These are phyloP conservation scores for Enhydra lutris DNA, from an alignment of 2,113 vertebrate genomes.

Conservation along the genomic window DNA sequence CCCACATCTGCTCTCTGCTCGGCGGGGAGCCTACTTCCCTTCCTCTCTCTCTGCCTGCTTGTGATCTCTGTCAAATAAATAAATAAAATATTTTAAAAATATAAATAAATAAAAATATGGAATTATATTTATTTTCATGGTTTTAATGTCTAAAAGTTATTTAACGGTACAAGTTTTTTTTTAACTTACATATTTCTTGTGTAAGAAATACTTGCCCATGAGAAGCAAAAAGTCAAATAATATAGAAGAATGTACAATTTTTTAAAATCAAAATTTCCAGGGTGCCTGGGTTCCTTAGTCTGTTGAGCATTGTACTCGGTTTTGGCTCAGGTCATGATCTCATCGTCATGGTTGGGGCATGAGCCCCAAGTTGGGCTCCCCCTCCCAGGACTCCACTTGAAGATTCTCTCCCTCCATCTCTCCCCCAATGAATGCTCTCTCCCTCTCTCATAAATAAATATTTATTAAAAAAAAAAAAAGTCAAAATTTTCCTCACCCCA, in stretches of 20 bases:
- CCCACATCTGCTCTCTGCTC: too few relatives aligned
- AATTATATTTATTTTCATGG: not conserved
- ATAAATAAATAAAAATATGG: not conserved
- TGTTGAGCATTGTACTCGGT: not conserved
- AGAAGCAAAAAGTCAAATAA: not conserved
- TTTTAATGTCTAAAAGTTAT: conserved; percentile 30
- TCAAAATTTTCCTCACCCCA: not conserved
- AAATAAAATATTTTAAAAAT: too few relatives aligned
- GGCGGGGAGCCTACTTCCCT: too few relatives aligned
- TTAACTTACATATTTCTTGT: not conserved
- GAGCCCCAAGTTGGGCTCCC: not conserved
- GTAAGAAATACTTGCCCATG: not conserved
- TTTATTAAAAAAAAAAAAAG: not conserved
- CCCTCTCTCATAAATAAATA: not conserved
- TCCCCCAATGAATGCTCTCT: not conserved
- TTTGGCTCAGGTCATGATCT: not conserved
- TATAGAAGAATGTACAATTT: not conserved
- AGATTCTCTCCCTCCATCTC: not conserved
- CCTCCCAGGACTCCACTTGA: not conserved
- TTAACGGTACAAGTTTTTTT: not conserved
- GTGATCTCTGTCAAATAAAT: too few relatives aligned
- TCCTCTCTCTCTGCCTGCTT: too few relatives aligned
- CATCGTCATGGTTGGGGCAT: not conserved
- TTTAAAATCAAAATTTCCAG: conserved; percentile 17
- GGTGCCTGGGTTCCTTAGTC: not conserved